Evolutionary conservation across 2,888 invertebrate genomes (phyloP).

Genomic region (Caenorhabditis wallacei): DNA sequence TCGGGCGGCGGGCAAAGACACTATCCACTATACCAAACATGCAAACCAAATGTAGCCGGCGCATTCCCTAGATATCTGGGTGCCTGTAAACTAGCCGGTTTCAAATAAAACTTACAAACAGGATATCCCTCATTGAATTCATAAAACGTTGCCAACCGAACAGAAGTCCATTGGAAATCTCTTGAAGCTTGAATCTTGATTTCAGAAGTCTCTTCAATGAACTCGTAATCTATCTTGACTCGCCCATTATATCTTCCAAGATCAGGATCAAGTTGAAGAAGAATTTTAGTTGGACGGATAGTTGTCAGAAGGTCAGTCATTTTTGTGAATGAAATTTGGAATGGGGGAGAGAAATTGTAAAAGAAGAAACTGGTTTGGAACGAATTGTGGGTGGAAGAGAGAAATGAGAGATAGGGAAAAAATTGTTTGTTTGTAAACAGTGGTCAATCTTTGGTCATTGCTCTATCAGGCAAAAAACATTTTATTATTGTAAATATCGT

Average conservation of each 20-base stretch:
- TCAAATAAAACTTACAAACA: slow-evolving; percentile 40
- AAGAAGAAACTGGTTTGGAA: slow-evolving; percentile 27
- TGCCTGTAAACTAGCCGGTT: too few species aligned
- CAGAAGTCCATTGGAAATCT: slow-evolving; percentile 49
- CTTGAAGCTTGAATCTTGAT: slow-evolving; percentile 42
- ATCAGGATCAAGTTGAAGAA: slow-evolving; percentile 44
- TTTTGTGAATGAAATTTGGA: neutral
- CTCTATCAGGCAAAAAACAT: neutral
- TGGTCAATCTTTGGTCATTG: slow-evolving; percentile 7
- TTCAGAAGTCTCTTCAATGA: slow-evolving; percentile 43
- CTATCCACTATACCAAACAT: too few species aligned
- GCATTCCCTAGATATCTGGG: too few species aligned
- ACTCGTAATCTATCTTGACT: slow-evolving; percentile 52
- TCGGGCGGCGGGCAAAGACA: too few species aligned
- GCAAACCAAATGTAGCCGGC: too few species aligned
- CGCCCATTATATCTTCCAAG: slow-evolving; percentile 31
- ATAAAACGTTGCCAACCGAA: slow-evolving; percentile 41
- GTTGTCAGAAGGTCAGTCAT: slow-evolving; percentile 52
- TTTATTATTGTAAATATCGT: neutral
- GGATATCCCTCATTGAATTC: slow-evolving; percentile 49
- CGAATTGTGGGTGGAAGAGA: neutral
- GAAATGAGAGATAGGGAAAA: slow-evolving; percentile 12
- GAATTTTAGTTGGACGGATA: slow-evolving; percentile 32
- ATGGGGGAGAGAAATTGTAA: neutral
- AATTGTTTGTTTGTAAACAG: slow-evolving; percentile 1